phyloP scores from a whole-genome alignment of 2,797 vertebrate genomes.

The Xenops minutus region DNA sequence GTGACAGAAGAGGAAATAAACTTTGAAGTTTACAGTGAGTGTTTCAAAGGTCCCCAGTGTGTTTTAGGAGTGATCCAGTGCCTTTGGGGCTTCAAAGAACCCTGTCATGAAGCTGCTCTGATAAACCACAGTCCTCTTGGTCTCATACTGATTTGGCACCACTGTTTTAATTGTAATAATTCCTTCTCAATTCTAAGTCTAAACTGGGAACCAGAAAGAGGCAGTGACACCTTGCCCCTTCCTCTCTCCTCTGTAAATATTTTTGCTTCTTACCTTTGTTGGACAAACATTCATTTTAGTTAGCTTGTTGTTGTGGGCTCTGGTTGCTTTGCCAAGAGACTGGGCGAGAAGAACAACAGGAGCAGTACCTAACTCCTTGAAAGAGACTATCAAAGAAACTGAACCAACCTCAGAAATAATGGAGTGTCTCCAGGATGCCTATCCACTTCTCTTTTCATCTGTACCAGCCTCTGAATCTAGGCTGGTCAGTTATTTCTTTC shows the following conservation, averaged over 20 bases:
- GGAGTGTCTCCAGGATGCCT: neutral
- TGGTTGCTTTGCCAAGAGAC: neutral
- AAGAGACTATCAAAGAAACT: neutral
- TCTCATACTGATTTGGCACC: neutral
- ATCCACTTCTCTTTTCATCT: neutral
- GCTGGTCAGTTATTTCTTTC: neutral
- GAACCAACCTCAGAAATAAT: neutral
- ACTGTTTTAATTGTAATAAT: neutral
- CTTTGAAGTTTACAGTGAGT: neutral
- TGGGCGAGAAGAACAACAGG: neutral
- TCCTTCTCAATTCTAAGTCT: neutral
- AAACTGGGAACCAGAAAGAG: neutral
- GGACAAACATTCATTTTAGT: neutral
- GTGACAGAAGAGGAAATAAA: neutral
- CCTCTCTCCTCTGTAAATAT: neutral
- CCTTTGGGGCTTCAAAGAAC: neutral
- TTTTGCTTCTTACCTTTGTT: neutral
- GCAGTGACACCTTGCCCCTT: neutral
- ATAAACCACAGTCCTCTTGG: neutral
- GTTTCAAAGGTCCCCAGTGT: neutral
- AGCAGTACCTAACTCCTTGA: neutral
- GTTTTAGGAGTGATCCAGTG: neutral
- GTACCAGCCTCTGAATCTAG: neutral
- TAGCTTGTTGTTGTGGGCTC: neutral
- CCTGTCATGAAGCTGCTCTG: neutral